phyloP scores from a whole-genome alignment of 2,113 vertebrate genomes.

The Callionymus lyra region DNA sequence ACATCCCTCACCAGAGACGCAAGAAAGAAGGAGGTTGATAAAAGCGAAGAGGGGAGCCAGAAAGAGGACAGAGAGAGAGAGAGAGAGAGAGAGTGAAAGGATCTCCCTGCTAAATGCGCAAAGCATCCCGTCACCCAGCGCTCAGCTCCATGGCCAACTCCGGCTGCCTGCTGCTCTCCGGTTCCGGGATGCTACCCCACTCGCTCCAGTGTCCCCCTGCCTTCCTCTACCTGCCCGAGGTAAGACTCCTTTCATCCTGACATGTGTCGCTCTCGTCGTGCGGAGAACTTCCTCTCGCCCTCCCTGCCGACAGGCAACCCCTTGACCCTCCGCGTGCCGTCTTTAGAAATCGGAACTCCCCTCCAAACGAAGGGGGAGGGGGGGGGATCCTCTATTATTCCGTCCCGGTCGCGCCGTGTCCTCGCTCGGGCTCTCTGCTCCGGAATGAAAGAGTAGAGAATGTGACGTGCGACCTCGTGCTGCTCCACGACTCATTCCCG shows the following conservation, averaged over 20 bases:
- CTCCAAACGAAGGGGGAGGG: constrained; percentile 2
- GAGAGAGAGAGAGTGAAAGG: constrained; percentile 32
- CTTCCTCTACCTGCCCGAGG: constrained; percentile 95
- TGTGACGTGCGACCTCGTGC: too few relatives aligned
- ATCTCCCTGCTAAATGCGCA: constrained; percentile 65
- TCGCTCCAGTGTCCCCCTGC: constrained; percentile 81
- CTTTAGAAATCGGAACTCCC: constrained; percentile 37
- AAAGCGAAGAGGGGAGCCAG: constrained; percentile 22
- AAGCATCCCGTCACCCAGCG: constrained; percentile 71
- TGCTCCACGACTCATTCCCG: too few relatives aligned
- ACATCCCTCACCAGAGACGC: constrained; percentile 38
- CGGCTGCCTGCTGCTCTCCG: constrained; percentile 91
- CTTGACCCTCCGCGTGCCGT: constrained; percentile 19
- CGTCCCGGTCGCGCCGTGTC: neutral
- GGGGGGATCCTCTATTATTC: neutral
- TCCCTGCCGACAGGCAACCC: constrained; percentile 40
- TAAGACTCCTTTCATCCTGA: constrained; percentile 60
- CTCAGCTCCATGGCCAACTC: constrained; percentile 98
- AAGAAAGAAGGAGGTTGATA: constrained; percentile 23
- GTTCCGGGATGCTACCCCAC: constrained; percentile 89
- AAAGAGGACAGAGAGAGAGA: constrained; percentile 10
- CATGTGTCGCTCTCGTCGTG: too few relatives aligned
- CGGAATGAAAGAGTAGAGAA: too few relatives aligned
- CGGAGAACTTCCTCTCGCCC: constrained; percentile 10
- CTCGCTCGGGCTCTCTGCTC: neutral